Evolutionary conservation across 2,113 vertebrate species (phyloP), one percentile per base, ranked within the genome.

Genomic region (Pseudopipra pipra): DNA sequence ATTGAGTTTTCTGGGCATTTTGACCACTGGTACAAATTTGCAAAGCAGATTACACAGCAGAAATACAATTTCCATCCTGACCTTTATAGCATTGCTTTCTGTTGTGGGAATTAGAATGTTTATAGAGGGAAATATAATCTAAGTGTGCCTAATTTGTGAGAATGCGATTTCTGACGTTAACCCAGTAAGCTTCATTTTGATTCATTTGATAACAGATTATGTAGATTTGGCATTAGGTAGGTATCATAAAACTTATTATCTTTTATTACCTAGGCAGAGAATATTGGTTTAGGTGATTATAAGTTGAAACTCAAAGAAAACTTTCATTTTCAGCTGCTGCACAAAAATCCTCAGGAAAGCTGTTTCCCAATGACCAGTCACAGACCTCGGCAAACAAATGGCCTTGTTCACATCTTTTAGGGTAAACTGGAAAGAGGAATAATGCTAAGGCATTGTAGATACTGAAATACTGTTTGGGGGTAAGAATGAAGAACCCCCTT

Each of bases 1-100:
- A 98, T 97, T 97, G 97, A 97, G 96, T 97, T 98, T 98, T 96
- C 96, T 95, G 95, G 81, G 93, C 56, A n/a, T 97, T 97, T 90
- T 95, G 97, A 98, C 97, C 97, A 97, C 65, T 63, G 25, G 67
- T 87, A 81, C 87, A 96, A 97, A 97, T 98, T 97, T 95, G 95
- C 85, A 97, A 97, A 96, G 93, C 95, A 89, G 79, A 97, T 97
- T 95, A 97, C 76, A 25, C 79, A 85, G 96, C 93, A 94, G 93
- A 98, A 96, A 92, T 65, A 70, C 93, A 90, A 91, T 98, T 96
- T 95, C 89, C 66, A 39, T 49, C 82, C 95, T 94, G 95, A 96
- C 94, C 95, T 97, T 95, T 88, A 68, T 85, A 91, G 58, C 87
- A 37, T 75, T 84, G 74, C 84, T 94, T 96, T 97, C 94, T 65